These are phyloP conservation scores for Galagoides demidoff DNA, from an alignment of 2,797 vertebrate species.

Conservation along the genomic window DNA sequence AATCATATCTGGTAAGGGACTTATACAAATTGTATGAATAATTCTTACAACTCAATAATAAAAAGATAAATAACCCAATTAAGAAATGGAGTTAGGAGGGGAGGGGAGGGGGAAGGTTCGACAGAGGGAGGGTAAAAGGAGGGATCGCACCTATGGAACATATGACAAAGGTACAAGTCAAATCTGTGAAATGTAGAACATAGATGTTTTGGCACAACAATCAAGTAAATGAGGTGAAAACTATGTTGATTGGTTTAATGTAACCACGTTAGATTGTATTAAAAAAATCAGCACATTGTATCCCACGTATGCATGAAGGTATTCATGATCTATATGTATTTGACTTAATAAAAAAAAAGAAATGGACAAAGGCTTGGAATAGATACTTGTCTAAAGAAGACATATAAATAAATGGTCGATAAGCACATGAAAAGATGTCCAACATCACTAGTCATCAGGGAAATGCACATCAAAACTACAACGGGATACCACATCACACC, in stretches of 20 bases:
- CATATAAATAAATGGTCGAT: conserved; percentile 30
- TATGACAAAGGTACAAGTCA: too few species aligned
- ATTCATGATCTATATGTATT: too few species aligned
- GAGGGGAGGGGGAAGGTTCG: too few species aligned
- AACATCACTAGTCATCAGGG: conserved; percentile 44
- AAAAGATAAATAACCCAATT: conserved; percentile 4
- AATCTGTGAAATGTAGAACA: too few species aligned
- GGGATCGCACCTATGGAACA: too few species aligned
- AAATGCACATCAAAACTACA: conserved; percentile 61
- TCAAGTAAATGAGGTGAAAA: too few species aligned
- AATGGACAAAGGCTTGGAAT: conserved; percentile 37
- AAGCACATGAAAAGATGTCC: conserved; percentile 48
- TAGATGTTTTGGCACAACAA: too few species aligned
- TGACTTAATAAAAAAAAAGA: not conserved
- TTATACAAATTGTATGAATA: conserved; percentile 36
- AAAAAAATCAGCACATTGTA: too few species aligned
- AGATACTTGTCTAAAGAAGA: conserved; percentile 39
- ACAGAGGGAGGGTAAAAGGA: too few species aligned
- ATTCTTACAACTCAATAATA: not conserved
- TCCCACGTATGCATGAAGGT: too few species aligned
- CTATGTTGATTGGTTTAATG: too few species aligned
- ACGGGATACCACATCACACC: not conserved
- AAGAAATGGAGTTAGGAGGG: not conserved
- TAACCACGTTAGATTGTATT: too few species aligned
- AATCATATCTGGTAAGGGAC: conserved; percentile 38